Evolutionary conservation across 53 echinoderm and acorn worm genomes (phyloP).

Genomic region (Hippasteria phrygiana): DNA sequence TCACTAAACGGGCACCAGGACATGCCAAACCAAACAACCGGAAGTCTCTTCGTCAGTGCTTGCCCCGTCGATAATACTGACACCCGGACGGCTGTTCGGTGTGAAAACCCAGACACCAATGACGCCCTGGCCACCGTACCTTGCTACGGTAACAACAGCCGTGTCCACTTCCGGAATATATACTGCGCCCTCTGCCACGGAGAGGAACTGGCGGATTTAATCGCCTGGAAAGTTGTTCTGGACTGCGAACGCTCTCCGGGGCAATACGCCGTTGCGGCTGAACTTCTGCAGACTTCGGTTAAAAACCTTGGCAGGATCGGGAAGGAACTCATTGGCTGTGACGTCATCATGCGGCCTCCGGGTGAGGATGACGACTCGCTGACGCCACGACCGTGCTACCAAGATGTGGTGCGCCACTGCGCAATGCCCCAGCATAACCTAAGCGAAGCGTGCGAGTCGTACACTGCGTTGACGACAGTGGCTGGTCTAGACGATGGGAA

Average conservation of each 20-base stretch:
- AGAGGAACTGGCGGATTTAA: neutral
- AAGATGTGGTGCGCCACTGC: constrained; percentile 27
- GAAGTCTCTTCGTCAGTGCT: constrained; percentile 24
- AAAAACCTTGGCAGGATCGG: neutral
- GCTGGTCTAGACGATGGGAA: neutral
- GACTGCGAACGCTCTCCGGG: neutral
- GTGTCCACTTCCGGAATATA: constrained; percentile 46
- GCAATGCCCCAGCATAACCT: neutral
- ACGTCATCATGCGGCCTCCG: neutral
- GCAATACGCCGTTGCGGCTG: neutral
- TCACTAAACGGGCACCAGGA: neutral
- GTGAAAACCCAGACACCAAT: constrained; percentile 18
- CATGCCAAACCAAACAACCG: neutral
- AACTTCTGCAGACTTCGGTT: constrained; percentile 20
- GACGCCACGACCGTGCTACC: constrained; percentile 28
- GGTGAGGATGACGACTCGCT: neutral
- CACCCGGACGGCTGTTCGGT: constrained; percentile 37
- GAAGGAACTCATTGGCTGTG: constrained; percentile 5
- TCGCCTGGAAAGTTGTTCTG: constrained; percentile 43
- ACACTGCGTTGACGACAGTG: constrained; percentile 28
- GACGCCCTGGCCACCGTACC: constrained; percentile 35
- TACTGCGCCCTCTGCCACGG: constrained; percentile 67
- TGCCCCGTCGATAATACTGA: constrained; percentile 25
- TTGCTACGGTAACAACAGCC: constrained; percentile 17
- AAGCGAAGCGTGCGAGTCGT: constrained; percentile 48